Evolutionary conservation across 2,888 invertebrate species (phyloP).

Genomic region (Falcaria lacertinaria): DNA sequence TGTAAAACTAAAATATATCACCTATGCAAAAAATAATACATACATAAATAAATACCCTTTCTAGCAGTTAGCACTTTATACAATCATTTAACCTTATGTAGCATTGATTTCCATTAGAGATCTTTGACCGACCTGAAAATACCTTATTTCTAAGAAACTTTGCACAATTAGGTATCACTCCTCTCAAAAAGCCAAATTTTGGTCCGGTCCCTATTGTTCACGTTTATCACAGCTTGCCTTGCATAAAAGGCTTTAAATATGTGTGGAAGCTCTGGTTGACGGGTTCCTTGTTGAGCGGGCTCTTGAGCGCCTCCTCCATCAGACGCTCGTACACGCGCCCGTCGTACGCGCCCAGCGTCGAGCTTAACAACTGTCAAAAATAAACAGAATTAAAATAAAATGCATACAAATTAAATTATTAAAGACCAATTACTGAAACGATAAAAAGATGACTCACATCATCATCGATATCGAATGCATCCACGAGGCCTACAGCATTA

Average conservation of each 20-base stretch:
- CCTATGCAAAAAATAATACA: too few species aligned
- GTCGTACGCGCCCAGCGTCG: conserved; percentile 88
- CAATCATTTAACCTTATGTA: too few species aligned
- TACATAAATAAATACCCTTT: too few species aligned
- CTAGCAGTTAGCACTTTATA: too few species aligned
- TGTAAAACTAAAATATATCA: too few species aligned
- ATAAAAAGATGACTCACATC: conserved; percentile 69
- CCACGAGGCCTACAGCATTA: conserved; percentile 93
- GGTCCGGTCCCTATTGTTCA: too few species aligned
- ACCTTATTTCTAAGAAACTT: too few species aligned
- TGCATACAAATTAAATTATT: too few species aligned
- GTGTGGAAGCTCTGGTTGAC: conserved; percentile 86
- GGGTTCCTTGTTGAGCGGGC: conserved; percentile 87
- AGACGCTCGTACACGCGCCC: conserved; percentile 90
- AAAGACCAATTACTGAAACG: not conserved
- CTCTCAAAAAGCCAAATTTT: too few species aligned
- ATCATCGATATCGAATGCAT: conserved; percentile 92
- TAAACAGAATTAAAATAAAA: not conserved
- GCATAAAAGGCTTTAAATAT: conserved; percentile 87
- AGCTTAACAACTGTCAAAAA: conserved; percentile 59
- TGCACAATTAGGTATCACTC: too few species aligned
- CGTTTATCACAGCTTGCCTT: conserved; percentile 81
- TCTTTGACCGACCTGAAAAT: too few species aligned
- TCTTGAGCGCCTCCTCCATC: conserved; percentile 86
- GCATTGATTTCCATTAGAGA: too few species aligned